phyloP scores from a whole-genome alignment of 2,888 invertebrate genomes.

The Salticus scenicus region DNA sequence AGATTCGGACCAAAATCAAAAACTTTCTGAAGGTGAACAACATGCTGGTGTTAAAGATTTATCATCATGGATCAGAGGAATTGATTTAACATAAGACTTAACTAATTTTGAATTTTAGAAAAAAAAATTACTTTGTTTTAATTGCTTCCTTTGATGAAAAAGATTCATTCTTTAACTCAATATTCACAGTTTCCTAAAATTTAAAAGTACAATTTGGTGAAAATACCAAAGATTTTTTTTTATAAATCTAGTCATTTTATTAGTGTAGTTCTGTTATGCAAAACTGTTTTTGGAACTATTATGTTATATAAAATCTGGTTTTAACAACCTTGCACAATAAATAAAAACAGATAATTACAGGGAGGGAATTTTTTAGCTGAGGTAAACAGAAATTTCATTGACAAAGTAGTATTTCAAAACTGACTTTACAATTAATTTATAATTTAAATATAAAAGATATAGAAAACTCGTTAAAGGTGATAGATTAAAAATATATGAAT shows the following conservation, averaged over 20 bases:
- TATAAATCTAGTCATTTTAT: conserved; percentile 34
- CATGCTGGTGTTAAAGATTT: conserved; percentile 45
- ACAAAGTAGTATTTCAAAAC: too few relatives aligned
- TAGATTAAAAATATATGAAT: too few relatives aligned
- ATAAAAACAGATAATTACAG: too few relatives aligned
- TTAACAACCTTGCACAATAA: too few relatives aligned
- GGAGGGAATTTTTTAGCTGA: too few relatives aligned
- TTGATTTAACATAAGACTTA: conserved; percentile 48
- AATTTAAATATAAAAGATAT: too few relatives aligned
- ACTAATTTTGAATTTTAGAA: neutral
- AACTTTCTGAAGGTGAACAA: conserved; percentile 19
- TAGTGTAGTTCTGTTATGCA: neutral
- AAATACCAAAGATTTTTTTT: neutral
- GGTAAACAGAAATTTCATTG: too few relatives aligned
- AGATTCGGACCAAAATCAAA: conserved; percentile 40
- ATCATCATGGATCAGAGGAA: conserved; percentile 68
- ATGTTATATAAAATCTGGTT: too few relatives aligned
- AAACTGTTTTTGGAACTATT: too few relatives aligned
- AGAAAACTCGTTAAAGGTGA: too few relatives aligned
- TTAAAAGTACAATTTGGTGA: neutral
- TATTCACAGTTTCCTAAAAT: conserved; percentile 14
- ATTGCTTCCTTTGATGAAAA: conserved; percentile 31
- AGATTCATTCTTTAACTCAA: conserved; percentile 24
- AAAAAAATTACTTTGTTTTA: conserved; percentile 4
- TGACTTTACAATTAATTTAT: too few relatives aligned